Base-by-base conservation (phyloP, 2,888 invertebrate genomes). In the Polyommatus iphigenia region DNA sequence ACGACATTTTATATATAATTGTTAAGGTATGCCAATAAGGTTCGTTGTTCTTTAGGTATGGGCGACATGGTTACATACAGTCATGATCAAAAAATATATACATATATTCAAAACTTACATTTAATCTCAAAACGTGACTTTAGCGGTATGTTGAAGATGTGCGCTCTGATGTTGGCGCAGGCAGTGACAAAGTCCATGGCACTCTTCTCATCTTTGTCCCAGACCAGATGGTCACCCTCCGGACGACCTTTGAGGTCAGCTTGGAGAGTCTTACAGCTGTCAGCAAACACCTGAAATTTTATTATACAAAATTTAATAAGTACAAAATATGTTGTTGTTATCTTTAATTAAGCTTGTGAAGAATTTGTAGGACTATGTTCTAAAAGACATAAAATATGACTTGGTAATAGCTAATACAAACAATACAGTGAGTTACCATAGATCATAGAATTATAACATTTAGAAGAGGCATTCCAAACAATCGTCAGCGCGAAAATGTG, bases 161-260 rank as follows among this genome's bases (percentile, higher is more conserved):
- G 95, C 0, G 98, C 96, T 71, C 99, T 95, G 78, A 99, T 96
- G 89, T 99, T 99, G 0, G 99, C 97, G 88, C 98, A 98, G 0
- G 98, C 96, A 0, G 99, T 97, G 1, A 99, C 99, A 91, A 99
- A 99, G 90, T 99, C 97, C 98, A 99, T 98, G 0, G 97, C 97
- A 79, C 95, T 93, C 85, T 96, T 96, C 86, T 99, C 99, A 89
- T 99, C 99, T 93, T 99, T 99, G 89, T 99, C 99, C 99, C 99
- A 99, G 78, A 98, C 96, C 10, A 99, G 94, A 87, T 96, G 96
- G 84, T 96, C 96, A 2, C 94, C 95, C 1, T 89, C 94, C 0
- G 94, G 88, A 54, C 95, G 91, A 20, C 94, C 90, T 73, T 92
- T 88, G 78, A 97, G 90, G 3, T 95, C 94, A 72, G 91, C 89